Percentiles rank a stretch among this genome's conserved stretches.
These are phyloP conservation scores for Drosophila cardini DNA, from an alignment of 1,140 invertebrate genomes.

Conservation along the genomic window DNA sequence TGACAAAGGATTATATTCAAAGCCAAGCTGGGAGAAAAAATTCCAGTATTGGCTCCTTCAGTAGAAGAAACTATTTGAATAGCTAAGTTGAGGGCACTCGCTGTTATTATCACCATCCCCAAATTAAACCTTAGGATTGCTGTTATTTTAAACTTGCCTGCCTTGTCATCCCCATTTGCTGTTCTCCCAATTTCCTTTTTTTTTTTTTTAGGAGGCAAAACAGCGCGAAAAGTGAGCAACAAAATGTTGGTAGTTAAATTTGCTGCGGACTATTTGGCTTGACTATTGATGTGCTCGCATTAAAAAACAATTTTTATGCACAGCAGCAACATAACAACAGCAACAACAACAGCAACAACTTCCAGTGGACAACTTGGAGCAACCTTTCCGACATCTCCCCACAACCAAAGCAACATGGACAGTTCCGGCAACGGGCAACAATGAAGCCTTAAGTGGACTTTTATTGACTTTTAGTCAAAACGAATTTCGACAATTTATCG, in stretches of 20 bases:
- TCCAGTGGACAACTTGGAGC: conserved; percentile 29
- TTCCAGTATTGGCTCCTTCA: not conserved
- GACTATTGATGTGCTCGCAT: conserved; percentile 80
- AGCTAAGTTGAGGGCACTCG: conserved; percentile 19
- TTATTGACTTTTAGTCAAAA: conserved; percentile 82
- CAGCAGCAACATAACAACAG: conserved; percentile 38
- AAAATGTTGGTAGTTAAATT: conserved; percentile 77
- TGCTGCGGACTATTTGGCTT: conserved; percentile 77
- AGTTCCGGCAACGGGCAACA: conserved; percentile 58
- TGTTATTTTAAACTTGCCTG: not conserved
- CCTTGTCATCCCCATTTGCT: conserved; percentile 15
- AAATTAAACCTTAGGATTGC: conserved; percentile 1
- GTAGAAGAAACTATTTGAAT: conserved; percentile 46
- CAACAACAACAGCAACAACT: conserved; percentile 20
- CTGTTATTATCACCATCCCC: conserved; percentile 10
- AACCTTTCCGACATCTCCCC: not conserved
- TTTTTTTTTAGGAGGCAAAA: conserved; percentile 38
- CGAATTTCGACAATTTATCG: conserved; percentile 81
- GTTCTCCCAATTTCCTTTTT: conserved; percentile 15
- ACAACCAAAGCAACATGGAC: conserved; percentile 12
- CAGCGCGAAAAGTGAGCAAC: conserved; percentile 57
- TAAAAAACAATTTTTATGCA: conserved; percentile 82
- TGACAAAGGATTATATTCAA: conserved; percentile 15
- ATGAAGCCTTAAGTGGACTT: conserved; percentile 82
- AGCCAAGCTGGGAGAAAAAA: conserved; percentile 13